Evolutionary conservation across 2,888 invertebrate genomes (phyloP).

Genomic region (Mayetiola destructor): DNA sequence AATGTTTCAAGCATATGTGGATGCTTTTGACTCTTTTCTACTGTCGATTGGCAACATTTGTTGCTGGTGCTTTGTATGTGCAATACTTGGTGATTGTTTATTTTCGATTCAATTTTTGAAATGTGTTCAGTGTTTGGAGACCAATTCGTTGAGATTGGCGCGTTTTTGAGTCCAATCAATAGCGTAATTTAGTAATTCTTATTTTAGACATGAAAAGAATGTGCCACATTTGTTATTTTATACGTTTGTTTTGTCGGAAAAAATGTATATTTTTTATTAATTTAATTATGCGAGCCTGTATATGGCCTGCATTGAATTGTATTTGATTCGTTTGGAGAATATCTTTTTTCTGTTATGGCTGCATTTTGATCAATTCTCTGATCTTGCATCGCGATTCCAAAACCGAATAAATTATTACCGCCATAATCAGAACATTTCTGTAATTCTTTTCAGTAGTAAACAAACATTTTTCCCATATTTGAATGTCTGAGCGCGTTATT

Average conservation of each 20-base stretch:
- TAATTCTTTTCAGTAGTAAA: background rate
- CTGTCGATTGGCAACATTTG: too few species aligned
- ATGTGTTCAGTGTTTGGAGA: background rate
- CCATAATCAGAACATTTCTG: conserved; percentile 11
- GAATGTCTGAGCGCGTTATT: background rate
- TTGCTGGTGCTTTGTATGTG: background rate
- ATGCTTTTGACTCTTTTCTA: too few species aligned
- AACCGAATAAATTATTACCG: background rate
- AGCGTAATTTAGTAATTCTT: too few species aligned
- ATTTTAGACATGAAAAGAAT: too few species aligned
- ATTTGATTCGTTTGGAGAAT: too few species aligned
- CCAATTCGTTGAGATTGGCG: background rate
- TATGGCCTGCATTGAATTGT: too few species aligned
- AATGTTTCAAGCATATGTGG: too few species aligned
- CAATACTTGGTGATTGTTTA: background rate
- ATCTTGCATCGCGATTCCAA: background rate
- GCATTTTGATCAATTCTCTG: too few species aligned
- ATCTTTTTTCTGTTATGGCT: background rate
- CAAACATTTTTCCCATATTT: background rate
- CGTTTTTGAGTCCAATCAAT: too few species aligned
- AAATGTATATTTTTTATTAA: conserved; percentile 1
- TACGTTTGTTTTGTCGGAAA: too few species aligned
- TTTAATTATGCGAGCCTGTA: too few species aligned
- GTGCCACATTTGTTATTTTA: background rate
- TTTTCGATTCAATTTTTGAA: background rate